These are phyloP conservation scores for Urocolius indicus DNA, from an alignment of 2,113 vertebrate species.

Conservation along the genomic window DNA sequence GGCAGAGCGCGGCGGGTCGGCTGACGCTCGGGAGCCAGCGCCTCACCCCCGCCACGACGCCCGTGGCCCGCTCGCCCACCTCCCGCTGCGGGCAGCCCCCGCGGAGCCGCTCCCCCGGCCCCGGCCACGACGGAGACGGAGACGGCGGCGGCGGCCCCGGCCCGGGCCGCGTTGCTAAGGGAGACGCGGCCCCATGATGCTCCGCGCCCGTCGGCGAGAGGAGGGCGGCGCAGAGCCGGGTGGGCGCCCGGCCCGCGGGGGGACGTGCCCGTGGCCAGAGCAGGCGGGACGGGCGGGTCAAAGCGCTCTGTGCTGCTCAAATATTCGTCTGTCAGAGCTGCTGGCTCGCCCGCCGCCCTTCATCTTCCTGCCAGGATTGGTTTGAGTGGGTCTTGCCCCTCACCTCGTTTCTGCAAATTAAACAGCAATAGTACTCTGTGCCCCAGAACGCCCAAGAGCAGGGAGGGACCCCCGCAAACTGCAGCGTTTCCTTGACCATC, in stretches of 20 bases:
- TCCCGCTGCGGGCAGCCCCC: no score
- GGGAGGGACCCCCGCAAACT: not conserved
- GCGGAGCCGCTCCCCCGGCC: no score
- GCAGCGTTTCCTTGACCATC: no score
- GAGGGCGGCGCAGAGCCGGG: not conserved
- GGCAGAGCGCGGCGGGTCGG: no score
- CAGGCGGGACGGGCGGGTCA: no score
- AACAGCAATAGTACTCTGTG: rapidly evolving
- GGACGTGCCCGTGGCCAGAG: rapidly evolving
- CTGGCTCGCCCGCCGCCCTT: rapidly evolving
- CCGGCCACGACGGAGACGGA: not conserved
- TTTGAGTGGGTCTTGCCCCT: rapidly evolving
- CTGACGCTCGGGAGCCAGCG: not conserved
- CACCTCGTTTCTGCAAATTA: rapidly evolving
- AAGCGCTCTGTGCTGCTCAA: no score
- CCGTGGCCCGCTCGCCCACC: no score
- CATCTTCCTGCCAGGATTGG: no score
- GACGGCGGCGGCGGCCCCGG: no score
- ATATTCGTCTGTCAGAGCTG: not conserved
- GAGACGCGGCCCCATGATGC: not conserved
- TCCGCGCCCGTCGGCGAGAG: not conserved
- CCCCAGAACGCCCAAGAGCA: rapidly evolving
- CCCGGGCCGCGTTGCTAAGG: not conserved
- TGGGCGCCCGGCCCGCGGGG: rapidly evolving
- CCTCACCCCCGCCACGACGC: no score